Percentiles rank a stretch among this genome's conserved stretches.
These are phyloP conservation scores for Micrasema minimum DNA, from an alignment of 1,140 invertebrate species.

Conservation along the genomic window DNA sequence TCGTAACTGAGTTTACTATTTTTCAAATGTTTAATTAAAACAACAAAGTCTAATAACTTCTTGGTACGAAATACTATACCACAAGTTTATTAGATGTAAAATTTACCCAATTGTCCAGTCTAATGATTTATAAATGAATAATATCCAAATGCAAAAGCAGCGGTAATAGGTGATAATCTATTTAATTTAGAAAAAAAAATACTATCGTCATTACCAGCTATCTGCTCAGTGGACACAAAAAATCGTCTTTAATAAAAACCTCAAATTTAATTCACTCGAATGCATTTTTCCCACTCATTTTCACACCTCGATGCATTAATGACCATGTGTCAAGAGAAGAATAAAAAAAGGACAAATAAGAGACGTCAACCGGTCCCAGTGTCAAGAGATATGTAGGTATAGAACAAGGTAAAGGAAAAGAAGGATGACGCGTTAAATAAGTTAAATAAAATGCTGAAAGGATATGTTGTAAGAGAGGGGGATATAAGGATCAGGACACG, in stretches of 20 bases:
- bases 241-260: constrained; percentile 16
- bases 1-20: too few relatives aligned
- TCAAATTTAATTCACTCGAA: constrained; percentile 24
- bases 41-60: too few relatives aligned
- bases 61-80: too few relatives aligned
- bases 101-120: too few relatives aligned
- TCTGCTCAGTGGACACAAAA: neutral
- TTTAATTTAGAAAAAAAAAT: constrained; percentile 2
- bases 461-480: constrained; percentile 2
- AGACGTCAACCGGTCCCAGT: constrained; percentile 6
- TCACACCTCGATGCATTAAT: constrained; percentile 35
- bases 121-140: too few relatives aligned
- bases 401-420: neutral
- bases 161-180: neutral
- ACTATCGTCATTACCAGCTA: neutral
- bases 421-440: neutral
- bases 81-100: too few relatives aligned
- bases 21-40: too few relatives aligned
- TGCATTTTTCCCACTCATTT: constrained; percentile 35
- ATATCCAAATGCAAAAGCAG: too few relatives aligned
- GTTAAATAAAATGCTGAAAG: constrained; percentile 17
- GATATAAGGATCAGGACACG: constrained; percentile 22
- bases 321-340: constrained; percentile 28
- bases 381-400: constrained; percentile 13
- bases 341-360: constrained; percentile 30